Evolutionary conservation across 1,140 invertebrate genomes (phyloP), one percentile per base, ranked within the genome.

Genomic region (Sminthurides bifidus): DNA sequence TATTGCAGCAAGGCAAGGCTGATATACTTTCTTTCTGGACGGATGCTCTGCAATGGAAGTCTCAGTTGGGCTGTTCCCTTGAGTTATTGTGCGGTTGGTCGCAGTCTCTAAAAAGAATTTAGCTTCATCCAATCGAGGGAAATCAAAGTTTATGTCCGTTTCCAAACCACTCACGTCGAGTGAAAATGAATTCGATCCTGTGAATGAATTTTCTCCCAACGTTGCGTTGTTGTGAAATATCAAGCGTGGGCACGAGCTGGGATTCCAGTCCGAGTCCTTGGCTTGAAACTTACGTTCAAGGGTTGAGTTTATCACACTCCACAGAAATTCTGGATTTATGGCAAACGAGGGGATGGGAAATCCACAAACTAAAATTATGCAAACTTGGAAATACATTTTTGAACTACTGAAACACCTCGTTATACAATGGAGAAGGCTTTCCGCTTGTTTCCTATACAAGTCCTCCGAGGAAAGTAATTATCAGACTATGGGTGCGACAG

Each of bases 151-250:
- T 17, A n/a, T 24, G 0, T 43, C 10, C 2, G 49, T 35, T 17
- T 52, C 37, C 12, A 37, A 41, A 21, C 33, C 37, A 17, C 33
- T 50, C 1, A 56, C 17, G 29, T 48, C 30, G 17, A 57, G 24
- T 1, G 55, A 30, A 15, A 57, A 24, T 1, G 48, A 27, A 4
- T 33, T 33, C 4, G 4, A 35, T 8, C 41, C 38, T 12, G 38
- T 17, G 3, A 44, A 17, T 12, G 49, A 21, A 26, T 23, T 40
- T 14, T 37, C 5, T 0, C 14, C 12, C 6, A 56, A 49, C 1
- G 31, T 15, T 30, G 33, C 33, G 26, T 51, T 57, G 21, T 55
- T 61, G 52, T 61, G 52, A 1, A 61, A 38, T 23, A 61, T 29
- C 3, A 61, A 14, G n/a, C 27, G 26, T 30, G 55, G 45, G 30